Evolutionary conservation across 1,140 invertebrate species (phyloP).

Genomic region (Daktulosphaira vitifoliae): DNA sequence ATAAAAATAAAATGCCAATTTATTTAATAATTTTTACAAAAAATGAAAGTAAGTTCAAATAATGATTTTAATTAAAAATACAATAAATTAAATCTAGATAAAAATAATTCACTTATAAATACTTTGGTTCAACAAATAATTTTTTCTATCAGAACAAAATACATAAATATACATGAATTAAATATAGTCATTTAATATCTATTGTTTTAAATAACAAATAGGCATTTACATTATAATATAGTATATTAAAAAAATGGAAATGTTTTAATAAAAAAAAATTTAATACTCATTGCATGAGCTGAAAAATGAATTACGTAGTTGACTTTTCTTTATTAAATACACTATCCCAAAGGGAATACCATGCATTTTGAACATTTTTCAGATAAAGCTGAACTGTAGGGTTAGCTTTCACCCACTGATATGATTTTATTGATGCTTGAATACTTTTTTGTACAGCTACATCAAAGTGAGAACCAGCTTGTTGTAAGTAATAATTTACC

Average conservation of each 20-base stretch:
- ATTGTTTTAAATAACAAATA: constrained; percentile 1
- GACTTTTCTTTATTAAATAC: constrained; percentile 21
- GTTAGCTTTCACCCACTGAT: constrained; percentile 25
- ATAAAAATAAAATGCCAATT: constrained; percentile 11
- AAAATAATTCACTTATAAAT: constrained; percentile 25
- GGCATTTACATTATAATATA: background rate
- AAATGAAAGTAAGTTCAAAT: constrained; percentile 17
- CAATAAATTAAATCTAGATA: constrained; percentile 13
- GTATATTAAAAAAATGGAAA: background rate
- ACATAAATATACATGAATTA: background rate
- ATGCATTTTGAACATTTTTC: constrained; percentile 17
- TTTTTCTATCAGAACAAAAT: constrained; percentile 22
- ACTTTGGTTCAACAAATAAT: background rate
- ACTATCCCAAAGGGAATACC: constrained; percentile 19
- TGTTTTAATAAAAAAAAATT: constrained; percentile 10
- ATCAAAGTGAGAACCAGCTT: constrained; percentile 19
- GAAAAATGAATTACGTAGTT: constrained; percentile 6
- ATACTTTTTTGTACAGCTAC: background rate
- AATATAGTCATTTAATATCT: constrained; percentile 1
- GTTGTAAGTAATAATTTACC: constrained; percentile 13
- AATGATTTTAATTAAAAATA: constrained; percentile 14
- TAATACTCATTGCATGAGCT: too few species aligned
- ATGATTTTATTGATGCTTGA: constrained; percentile 18
- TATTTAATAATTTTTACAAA: constrained; percentile 19
- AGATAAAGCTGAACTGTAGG: constrained; percentile 22